These are phyloP conservation scores for Lepilemur ruficaudatus DNA, from an alignment of 2,797 vertebrate species.

Conservation along the genomic window DNA sequence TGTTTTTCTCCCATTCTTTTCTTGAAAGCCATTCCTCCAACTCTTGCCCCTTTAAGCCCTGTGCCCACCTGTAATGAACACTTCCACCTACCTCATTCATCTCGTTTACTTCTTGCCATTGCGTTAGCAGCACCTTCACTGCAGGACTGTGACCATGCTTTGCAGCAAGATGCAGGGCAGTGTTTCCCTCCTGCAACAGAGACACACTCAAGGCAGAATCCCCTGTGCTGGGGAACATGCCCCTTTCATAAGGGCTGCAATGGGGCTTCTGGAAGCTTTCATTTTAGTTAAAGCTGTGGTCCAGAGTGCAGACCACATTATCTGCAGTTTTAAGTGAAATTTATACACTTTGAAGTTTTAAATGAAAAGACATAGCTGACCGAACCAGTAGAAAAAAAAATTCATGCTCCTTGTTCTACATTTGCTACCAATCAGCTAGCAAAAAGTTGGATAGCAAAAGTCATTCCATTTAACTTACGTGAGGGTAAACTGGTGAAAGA, in stretches of 20 bases:
- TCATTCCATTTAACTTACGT: background rate
- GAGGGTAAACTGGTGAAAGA: background rate
- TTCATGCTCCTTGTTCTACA: background rate
- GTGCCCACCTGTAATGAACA: background rate
- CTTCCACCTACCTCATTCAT: slow-evolving; percentile 88
- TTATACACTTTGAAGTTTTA: background rate
- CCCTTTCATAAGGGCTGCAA: background rate
- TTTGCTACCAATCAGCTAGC: background rate
- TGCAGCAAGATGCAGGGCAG: slow-evolving; percentile 91
- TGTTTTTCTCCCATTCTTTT: background rate
- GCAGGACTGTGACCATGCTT: slow-evolving; percentile 88
- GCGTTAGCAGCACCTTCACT: slow-evolving; percentile 86
- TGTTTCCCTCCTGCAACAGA: slow-evolving; percentile 89
- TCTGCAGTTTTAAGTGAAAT: background rate
- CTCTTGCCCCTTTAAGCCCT: background rate
- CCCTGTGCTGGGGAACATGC: background rate
- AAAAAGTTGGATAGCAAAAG: background rate
- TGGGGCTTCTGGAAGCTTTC: background rate
- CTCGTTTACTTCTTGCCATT: slow-evolving; percentile 88
- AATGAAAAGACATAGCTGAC: background rate
- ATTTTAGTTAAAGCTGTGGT: background rate
- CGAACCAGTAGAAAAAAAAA: background rate
- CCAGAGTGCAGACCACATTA: background rate
- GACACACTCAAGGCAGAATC: background rate
- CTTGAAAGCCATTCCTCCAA: background rate